Evolutionary conservation across 2,888 invertebrate species (phyloP), one percentile per base, ranked within the genome.

Genomic region (Halictus quadricinctus): DNA sequence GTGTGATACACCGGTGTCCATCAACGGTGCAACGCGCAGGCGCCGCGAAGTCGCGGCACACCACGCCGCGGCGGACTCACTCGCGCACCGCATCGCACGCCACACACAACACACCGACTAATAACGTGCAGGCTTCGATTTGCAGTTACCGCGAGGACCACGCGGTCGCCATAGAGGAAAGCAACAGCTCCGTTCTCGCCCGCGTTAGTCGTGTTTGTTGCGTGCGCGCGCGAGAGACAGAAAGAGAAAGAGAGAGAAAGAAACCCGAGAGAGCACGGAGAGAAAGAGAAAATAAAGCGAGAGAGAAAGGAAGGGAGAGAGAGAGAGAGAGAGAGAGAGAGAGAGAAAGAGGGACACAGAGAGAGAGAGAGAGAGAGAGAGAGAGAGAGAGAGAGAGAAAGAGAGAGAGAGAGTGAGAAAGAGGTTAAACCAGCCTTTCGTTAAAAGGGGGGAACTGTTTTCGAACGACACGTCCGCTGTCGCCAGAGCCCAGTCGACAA

Each of bases 71-170:
- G 92, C 90, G 92, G 93, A 93, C 93, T 93, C 94, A 94, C 94
- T 94, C 94, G 94, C 94, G 94, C 93, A 93, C 93, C 93, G 94
- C 93, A 94, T 93, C 91, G 94, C 94, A 94, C 92, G 94, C 93
- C 92, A 94, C 93, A 94, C 94, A 93, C 94, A 94, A 93, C 93
- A 88, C 92, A 93, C 91, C 91, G 91, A 91, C 90, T 88, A 89
- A 87, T 74, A 83, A 86, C 88, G 87, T 84, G 85, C 85, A 78
- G 74, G 84, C 90, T 93, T 91, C 91, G 88, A 91, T 87, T 89
- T 86, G 83, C 83, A 87, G 86, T 85, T 85, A 85, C 81, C 90
- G 90, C 92, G 91, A 77, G 66, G 50, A 76, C 91, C 92, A 93
- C 92, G 92, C 92, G 93, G 92, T 92, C 90, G 85, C 84, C 82